Evolutionary conservation across 2,113 vertebrate genomes (phyloP), one percentile per base, ranked within the genome.

Genomic region (Protobothrops mucrosquamatus): DNA sequence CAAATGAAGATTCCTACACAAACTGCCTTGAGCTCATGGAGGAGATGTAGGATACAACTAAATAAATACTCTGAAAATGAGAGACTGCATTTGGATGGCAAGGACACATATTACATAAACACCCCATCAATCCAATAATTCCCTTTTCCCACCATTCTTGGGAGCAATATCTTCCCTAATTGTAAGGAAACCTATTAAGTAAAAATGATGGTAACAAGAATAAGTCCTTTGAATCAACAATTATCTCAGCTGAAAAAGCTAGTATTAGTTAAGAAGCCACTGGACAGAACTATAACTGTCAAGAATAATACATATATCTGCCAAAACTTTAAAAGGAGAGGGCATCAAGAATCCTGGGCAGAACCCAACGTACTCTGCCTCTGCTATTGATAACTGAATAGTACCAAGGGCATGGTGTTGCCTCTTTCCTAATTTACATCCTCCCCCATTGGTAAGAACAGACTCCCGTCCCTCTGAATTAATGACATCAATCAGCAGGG

Each of bases 401-500:
- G 46, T 51, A 87, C 55, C 14, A 12, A 39, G 5, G 29, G 12
- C 18, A 20, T 90, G n/a, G 1, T 61, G 23, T 26, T 26, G 46
- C 20, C 46, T 87, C 56, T 93, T 91, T n/a, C 90, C 87, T 29
- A 91, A 93, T 90, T 95, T 94, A 74, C 74, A 81, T 43, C 74
- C 34, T 23, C 95, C 96, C 93, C 93, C 3, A 15, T 95, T 95
- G 95, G 93, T 95, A 92, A 93, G 95, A 95, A 90, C 94, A 0
- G 1, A 56, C 89, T 92, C 93, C 96, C 97, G 93, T 96, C 89
- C 93, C 96, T 95, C 94, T 94, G 93, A 95, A 96, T 95, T 97
- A 97, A 97, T 97, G 97, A 98, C 98, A 98, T 97, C 98, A 98
- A 97, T 98, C 98, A 98, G 97, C 93, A 93, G 96, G 97, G 94